These are phyloP conservation scores for Antennarius striatus DNA, from an alignment of 2,113 vertebrate genomes.

Conservation along the genomic window DNA sequence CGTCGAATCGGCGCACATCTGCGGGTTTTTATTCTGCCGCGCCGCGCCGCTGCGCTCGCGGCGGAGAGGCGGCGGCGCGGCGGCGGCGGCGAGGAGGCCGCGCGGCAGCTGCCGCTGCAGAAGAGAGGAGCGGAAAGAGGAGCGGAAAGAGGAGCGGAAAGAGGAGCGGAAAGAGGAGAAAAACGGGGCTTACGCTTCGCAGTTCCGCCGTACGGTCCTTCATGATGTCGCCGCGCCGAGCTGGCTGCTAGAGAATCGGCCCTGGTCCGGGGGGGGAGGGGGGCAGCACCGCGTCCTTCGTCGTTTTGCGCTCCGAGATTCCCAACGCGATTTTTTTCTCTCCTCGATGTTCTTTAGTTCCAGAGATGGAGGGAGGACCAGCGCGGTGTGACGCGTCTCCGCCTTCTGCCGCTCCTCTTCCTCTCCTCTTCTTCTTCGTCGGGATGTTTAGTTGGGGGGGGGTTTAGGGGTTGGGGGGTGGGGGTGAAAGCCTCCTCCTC, in stretches of 20 bases:
- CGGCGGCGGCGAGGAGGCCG: conserved; percentile 23
- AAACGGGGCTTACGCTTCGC: conserved; percentile 68
- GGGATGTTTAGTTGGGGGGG: too few relatives aligned
- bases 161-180: not conserved
- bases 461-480: too few relatives aligned
- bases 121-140: not conserved
- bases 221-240: conserved; percentile 63
- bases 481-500: too few relatives aligned
- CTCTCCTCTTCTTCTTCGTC: conserved; percentile 18
- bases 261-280: conserved; percentile 49
- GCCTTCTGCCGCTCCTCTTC: conserved; percentile 35
- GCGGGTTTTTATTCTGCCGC: not conserved
- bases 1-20: not conserved
- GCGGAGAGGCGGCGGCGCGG: conserved; percentile 9
- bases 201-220: conserved; percentile 77
- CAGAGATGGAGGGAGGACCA: conserved; percentile 26
- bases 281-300: conserved; percentile 47
- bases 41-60: not conserved
- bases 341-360: conserved; percentile 11
- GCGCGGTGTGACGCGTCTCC: conserved; percentile 58
- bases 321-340: not conserved
- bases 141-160: not conserved
- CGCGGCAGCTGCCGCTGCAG: not conserved
- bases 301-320: conserved; percentile 46
- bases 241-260: conserved; percentile 54